Evolutionary conservation across 2,113 vertebrate genomes (phyloP).

Genomic region (Tenrec ecaudatus): DNA sequence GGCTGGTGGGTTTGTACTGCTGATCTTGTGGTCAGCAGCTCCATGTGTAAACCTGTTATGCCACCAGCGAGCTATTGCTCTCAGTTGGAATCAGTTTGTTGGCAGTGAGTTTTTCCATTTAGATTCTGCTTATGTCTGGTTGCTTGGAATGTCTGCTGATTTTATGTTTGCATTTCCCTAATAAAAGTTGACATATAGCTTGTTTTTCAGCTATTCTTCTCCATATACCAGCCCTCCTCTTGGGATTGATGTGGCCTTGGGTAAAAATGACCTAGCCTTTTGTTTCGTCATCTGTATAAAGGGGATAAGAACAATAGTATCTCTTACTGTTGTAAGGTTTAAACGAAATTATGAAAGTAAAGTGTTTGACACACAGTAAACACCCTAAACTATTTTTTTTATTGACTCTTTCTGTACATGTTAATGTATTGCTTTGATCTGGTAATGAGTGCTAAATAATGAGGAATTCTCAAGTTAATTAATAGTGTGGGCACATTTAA

Average conservation of each 20-base stretch:
- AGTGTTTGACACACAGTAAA: slow-evolving; percentile 37
- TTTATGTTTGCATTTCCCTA: slow-evolving; percentile 52
- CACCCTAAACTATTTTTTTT: neutral
- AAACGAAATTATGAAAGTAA: slow-evolving; percentile 45
- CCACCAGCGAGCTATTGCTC: too few species aligned
- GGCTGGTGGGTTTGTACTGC: too few species aligned
- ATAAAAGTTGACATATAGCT: slow-evolving; percentile 6
- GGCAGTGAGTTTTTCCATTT: too few species aligned
- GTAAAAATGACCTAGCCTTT: slow-evolving; percentile 49
- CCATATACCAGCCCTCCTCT: neutral
- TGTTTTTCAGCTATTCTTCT: slow-evolving; percentile 39
- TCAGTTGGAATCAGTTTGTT: too few species aligned
- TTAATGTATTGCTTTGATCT: slow-evolving; percentile 34
- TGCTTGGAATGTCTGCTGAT: neutral
- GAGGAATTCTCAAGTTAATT: slow-evolving; percentile 52
- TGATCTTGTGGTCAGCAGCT: too few species aligned
- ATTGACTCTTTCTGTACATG: neutral
- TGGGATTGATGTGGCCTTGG: slow-evolving; percentile 8
- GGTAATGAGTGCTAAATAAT: slow-evolving; percentile 31
- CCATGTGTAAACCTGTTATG: too few species aligned
- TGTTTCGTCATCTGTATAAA: slow-evolving; percentile 34
- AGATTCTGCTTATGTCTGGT: neutral
- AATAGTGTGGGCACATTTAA: neutral
- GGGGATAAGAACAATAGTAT: slow-evolving; percentile 33
- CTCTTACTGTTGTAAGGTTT: neutral